These are phyloP conservation scores for Pasiphila rectangulata DNA, from an alignment of 2,888 invertebrate species.

Conservation along the genomic window DNA sequence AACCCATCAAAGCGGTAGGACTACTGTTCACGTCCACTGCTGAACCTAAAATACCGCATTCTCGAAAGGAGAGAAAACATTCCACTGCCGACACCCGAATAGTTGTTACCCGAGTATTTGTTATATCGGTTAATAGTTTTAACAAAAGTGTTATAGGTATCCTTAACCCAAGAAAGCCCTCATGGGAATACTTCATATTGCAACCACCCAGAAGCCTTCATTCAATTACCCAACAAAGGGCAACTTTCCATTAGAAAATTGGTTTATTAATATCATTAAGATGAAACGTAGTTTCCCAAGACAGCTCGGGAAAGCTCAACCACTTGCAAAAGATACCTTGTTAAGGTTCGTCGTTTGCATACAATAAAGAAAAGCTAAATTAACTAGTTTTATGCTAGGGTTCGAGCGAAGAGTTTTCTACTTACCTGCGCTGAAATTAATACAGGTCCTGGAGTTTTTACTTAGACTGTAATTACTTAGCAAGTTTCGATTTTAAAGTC, in stretches of 20 bases:
- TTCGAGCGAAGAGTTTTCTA: slow-evolving; percentile 4
- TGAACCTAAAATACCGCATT: too few relatives aligned
- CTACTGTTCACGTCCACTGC: too few relatives aligned
- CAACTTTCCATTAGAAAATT: slow-evolving; percentile 34
- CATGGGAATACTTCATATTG: slow-evolving; percentile 15
- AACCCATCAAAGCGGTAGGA: too few relatives aligned
- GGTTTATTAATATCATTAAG: slow-evolving; percentile 32
- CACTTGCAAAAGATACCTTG: slow-evolving; percentile 41
- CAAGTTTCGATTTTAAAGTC: slow-evolving; percentile 4
- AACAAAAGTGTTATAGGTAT: too few relatives aligned
- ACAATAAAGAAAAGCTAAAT: slow-evolving; percentile 51
- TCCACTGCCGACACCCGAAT: too few relatives aligned
- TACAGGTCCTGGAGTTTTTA: slow-evolving; percentile 4
- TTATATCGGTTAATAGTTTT: too few relatives aligned
- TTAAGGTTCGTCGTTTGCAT: slow-evolving; percentile 47
- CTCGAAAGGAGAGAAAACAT: too few relatives aligned
- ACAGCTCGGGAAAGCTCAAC: slow-evolving; percentile 23
- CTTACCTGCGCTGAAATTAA: neutral
- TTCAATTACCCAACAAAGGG: slow-evolving; percentile 21
- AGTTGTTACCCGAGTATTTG: too few relatives aligned
- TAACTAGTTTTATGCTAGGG: slow-evolving; percentile 31
- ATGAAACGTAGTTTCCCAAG: slow-evolving; percentile 24
- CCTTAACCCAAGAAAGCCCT: neutral
- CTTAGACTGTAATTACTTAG: neutral
- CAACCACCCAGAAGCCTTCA: slow-evolving; percentile 1